Evolutionary conservation across 2,113 vertebrate species (phyloP).

Genomic region (Calidris pygmaea): DNA sequence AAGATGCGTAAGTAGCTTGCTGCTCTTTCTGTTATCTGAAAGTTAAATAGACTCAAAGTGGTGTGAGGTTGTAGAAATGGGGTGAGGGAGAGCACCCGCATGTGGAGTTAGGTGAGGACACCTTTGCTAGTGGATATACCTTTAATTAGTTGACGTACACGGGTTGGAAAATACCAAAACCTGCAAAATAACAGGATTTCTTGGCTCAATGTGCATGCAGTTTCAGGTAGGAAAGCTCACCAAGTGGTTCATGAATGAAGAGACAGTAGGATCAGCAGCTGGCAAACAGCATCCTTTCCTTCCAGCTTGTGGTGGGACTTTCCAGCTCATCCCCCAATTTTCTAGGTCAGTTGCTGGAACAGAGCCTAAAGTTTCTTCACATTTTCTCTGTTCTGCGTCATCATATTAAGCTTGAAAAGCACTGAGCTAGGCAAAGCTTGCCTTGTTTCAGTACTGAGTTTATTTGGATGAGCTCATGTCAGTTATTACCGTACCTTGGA

Average conservation of each 20-base stretch:
- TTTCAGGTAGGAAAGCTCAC: neutral
- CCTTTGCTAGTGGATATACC: neutral
- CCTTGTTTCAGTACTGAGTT: neutral
- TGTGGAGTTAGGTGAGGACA: neutral
- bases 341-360: neutral
- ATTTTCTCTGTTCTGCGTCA: neutral
- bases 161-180: neutral
- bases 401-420: neutral
- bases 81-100: neutral
- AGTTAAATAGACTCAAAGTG: neutral
- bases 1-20: neutral
- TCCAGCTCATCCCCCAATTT: neutral
- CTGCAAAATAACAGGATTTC: neutral
- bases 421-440: neutral
- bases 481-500: neutral
- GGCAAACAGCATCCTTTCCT: neutral
- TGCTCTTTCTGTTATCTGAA: neutral
- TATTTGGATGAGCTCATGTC: neutral
- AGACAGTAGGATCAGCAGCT: rapidly evolving
- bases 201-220: neutral
- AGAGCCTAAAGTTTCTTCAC: neutral
- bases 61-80: neutral
- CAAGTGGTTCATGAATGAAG: rapidly evolving
- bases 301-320: neutral
- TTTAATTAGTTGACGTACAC: neutral